A percentile compares a stretch with the other conserved stretches of the same genome.
Evolutionary conservation across 2,888 invertebrate genomes (phyloP).

Genomic region (Calliphora vomitoria): DNA sequence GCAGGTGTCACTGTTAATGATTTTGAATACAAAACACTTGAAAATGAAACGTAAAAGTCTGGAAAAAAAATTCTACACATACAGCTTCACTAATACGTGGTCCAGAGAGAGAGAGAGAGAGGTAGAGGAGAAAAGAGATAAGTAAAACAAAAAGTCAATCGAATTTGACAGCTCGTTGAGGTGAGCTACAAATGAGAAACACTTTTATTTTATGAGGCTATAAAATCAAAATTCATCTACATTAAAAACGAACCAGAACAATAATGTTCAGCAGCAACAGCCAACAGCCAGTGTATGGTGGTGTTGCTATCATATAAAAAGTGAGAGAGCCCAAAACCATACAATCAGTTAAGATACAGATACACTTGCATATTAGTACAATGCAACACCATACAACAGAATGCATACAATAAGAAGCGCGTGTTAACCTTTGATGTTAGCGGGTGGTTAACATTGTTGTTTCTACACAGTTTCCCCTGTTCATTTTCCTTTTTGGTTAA

Average conservation of each 20-base stretch:
- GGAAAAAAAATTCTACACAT: slow-evolving; percentile 30
- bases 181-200: slow-evolving; percentile 65
- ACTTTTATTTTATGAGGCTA: slow-evolving; percentile 70
- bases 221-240: slow-evolving; percentile 66
- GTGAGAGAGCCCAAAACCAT: slow-evolving; percentile 57
- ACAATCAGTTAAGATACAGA: slow-evolving; percentile 63
- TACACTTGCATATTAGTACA: not conserved
- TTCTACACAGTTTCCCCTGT: not conserved
- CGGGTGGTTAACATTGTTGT: slow-evolving; percentile 66
- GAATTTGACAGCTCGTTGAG: slow-evolving; percentile 73
- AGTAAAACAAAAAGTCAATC: slow-evolving; percentile 70
- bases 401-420: slow-evolving; percentile 58
- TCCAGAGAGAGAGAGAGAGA: not conserved
- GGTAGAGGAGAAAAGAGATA: slow-evolving; percentile 13
- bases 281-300: slow-evolving; percentile 27
- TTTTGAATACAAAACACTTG: slow-evolving; percentile 76
- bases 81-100: not conserved
- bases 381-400: slow-evolving; percentile 22
- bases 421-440: slow-evolving; percentile 74
- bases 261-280: not conserved
- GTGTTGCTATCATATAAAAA: slow-evolving; percentile 26
- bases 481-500: slow-evolving; percentile 28
- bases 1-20: slow-evolving; percentile 83
- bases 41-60: slow-evolving; percentile 34
- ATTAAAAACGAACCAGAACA: slow-evolving; percentile 48